Evolutionary conservation across 2,888 invertebrate genomes (phyloP).

Genomic region (Deilephila elpenor): DNA sequence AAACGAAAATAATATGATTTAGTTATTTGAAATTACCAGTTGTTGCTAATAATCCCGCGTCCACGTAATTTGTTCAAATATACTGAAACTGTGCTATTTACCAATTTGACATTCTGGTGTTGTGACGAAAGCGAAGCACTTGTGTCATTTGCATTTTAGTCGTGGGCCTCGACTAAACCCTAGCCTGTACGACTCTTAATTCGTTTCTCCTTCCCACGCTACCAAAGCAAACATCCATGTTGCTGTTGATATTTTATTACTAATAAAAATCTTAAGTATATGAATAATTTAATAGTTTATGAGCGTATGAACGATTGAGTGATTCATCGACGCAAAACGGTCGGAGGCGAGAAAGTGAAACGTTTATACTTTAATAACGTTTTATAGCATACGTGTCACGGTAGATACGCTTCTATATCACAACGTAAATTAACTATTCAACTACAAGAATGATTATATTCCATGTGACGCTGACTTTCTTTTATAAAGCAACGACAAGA

Average conservation of each 20-base stretch:
- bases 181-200: conserved; percentile 44
- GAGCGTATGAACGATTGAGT: conserved; percentile 12
- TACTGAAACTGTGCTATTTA: conserved; percentile 1
- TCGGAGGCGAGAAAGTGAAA: conserved; percentile 23
- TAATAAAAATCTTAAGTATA: conserved; percentile 8
- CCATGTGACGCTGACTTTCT: background rate
- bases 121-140: conserved; percentile 41
- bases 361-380: conserved; percentile 15
- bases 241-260: conserved; percentile 6
- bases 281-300: conserved; percentile 5
- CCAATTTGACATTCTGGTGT: conserved; percentile 28
- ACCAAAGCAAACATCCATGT: conserved; percentile 26
- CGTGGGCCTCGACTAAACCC: conserved; percentile 45
- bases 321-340: conserved; percentile 16
- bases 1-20: background rate
- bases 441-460: background rate
- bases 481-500: background rate
- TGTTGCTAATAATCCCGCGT: background rate
- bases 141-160: conserved; percentile 36
- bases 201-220: conserved; percentile 44
- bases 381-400: conserved; percentile 14
- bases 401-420: conserved; percentile 1
- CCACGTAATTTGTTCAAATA: conserved; percentile 5
- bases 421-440: conserved; percentile 14
- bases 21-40: background rate